phyloP scores from a whole-genome alignment of 1,140 invertebrate species.

The Dinoponera quadriceps region DNA sequence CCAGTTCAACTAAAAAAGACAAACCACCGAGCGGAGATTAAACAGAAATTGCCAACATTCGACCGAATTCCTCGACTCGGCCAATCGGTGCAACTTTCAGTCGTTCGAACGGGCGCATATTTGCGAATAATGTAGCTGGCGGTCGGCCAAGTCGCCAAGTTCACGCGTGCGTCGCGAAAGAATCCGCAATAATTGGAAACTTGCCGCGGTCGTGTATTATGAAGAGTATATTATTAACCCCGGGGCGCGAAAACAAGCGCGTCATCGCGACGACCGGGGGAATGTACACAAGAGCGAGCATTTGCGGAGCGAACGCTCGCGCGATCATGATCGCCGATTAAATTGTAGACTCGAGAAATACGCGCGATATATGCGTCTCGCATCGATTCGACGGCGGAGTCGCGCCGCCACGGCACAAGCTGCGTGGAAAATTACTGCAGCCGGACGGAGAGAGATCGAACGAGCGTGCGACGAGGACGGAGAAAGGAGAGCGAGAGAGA shows the following conservation, averaged over 20 bases:
- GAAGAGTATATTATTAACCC: constrained; percentile 29
- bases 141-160: background rate
- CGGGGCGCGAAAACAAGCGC: background rate
- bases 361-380: too few species aligned
- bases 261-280: background rate
- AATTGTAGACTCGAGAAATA: too few species aligned
- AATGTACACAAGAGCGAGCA: too few species aligned
- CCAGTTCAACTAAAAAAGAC: too few species aligned
- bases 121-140: background rate
- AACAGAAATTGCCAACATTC: background rate
- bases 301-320: too few species aligned
- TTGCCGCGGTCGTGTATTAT: constrained; percentile 16
- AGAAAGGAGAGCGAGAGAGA: too few species aligned
- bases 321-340: too few species aligned
- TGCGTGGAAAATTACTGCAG: constrained; percentile 53
- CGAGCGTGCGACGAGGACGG: background rate
- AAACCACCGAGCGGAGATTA: too few species aligned
- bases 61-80: background rate
- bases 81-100: background rate
- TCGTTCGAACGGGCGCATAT: background rate
- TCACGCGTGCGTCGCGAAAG: background rate
- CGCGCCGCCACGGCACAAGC: background rate
- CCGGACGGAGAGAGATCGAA: background rate
- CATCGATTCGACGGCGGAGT: background rate
- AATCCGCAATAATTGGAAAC: constrained; percentile 52